Percentiles rank a stretch among this genome's conserved stretches.
phyloP scores from a whole-genome alignment of 2,888 invertebrate genomes.

The Halictus quadricinctus region DNA sequence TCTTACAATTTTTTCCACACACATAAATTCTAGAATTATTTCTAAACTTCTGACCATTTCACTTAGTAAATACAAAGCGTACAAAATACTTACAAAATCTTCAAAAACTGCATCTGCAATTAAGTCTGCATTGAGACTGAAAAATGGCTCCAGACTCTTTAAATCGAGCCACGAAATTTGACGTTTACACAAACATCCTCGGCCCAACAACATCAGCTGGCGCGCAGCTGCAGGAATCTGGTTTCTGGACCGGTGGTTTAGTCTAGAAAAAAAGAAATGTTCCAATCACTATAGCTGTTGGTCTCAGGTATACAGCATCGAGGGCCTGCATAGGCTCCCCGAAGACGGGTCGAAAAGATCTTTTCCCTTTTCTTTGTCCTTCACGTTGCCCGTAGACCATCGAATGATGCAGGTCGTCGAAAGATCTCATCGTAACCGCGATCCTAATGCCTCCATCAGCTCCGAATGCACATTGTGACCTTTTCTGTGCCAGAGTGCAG shows the following conservation, averaged over 20 bases:
- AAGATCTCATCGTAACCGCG: slow-evolving; percentile 1
- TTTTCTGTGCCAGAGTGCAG: background rate
- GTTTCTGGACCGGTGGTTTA: no score
- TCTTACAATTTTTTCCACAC: no score
- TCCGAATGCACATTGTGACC: background rate
- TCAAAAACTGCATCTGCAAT: background rate
- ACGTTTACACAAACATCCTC: background rate
- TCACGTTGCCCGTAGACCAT: background rate
- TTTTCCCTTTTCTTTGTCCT: slow-evolving; percentile 28
- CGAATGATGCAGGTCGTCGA: slow-evolving; percentile 10
- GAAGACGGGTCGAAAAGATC: background rate
- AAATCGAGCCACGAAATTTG: background rate
- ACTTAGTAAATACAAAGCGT: background rate
- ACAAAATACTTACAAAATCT: background rate
- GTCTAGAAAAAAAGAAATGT: background rate
- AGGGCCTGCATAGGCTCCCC: background rate
- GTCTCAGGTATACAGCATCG: background rate
- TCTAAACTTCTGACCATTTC: no score
- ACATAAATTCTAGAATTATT: no score
- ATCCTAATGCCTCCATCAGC: background rate
- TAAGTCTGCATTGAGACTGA: background rate
- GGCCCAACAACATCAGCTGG: background rate
- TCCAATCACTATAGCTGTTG: background rate
- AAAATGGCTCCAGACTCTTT: background rate
- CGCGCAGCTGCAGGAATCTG: background rate